These are phyloP conservation scores for Balanococcus diminutus DNA, from an alignment of 2,888 invertebrate genomes.

Conservation along the genomic window DNA sequence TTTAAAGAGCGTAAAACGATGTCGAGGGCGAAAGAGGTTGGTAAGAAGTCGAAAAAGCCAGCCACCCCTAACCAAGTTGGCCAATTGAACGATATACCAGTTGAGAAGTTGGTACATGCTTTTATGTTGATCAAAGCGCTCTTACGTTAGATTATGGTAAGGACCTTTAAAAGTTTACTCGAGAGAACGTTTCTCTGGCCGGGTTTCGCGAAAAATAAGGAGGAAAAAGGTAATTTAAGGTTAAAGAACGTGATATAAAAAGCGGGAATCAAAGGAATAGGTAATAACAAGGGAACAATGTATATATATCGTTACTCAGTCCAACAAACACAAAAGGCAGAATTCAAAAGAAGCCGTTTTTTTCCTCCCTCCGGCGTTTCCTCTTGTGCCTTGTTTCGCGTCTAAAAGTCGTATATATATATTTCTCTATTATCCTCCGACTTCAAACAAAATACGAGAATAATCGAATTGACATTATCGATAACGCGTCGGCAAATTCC, in stretches of 20 bases:
- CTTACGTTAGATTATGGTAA: conserved; percentile 33
- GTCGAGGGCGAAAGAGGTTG: background rate
- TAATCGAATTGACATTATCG: conserved; percentile 37
- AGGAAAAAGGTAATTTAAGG: conserved; percentile 31
- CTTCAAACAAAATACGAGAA: conserved; percentile 32
- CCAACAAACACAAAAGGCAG: conserved; percentile 30
- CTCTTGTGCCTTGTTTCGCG: background rate
- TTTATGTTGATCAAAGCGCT: conserved; percentile 31
- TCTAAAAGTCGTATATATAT: conserved; percentile 9
- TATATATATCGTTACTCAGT: conserved; percentile 37
- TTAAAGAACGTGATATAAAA: conserved; percentile 34
- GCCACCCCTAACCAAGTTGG: background rate
- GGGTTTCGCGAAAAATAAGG: background rate
- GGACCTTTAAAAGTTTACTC: conserved; percentile 32
- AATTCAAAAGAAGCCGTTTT: conserved; percentile 37
- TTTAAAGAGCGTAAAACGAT: background rate
- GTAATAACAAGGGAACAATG: conserved; percentile 37
- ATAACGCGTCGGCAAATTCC: conserved; percentile 11
- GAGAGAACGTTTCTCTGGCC: conserved; percentile 25
- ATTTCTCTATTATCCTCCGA: conserved; percentile 11
- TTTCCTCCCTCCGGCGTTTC: background rate
- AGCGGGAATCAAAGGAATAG: conserved; percentile 32
- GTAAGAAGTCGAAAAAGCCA: background rate
- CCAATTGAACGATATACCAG: background rate
- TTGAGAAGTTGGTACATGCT: background rate